A percentile compares a stretch with the other conserved stretches of the same genome.
Conservation (phyloP, 2,888 invertebrate species). For the Yponomeuta evonymella region DNA sequence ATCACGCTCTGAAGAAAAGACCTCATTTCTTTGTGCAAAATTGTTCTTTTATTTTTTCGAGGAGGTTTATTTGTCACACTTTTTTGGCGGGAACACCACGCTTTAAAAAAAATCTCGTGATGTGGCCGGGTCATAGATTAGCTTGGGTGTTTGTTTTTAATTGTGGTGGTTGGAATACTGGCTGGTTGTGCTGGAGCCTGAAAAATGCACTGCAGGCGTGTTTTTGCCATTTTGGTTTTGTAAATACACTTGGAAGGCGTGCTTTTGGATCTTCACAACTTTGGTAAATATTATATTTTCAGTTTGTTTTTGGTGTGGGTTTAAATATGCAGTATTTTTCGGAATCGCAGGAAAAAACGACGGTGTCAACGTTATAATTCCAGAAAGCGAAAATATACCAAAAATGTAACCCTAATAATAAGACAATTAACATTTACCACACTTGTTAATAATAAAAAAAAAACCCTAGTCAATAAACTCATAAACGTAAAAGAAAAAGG, state of each 20-base stretch:
- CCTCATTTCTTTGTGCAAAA: background rate
- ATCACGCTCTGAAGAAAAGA: background rate
- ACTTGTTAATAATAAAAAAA: background rate
- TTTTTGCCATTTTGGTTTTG: background rate
- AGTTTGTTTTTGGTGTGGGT: background rate
- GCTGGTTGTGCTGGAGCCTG: no score
- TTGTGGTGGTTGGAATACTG: no score
- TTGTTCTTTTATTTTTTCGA: background rate
- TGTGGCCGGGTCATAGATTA: no score
- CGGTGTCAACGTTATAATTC: no score
- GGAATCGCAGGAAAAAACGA: no score
- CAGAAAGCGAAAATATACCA: no score
- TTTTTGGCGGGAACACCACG: no score
- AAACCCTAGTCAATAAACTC: conserved; percentile 29
- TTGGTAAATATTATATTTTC: background rate
- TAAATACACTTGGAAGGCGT: background rate
- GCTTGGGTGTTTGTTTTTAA: no score
- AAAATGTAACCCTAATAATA: background rate
- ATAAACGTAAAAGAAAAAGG: conserved; percentile 27
- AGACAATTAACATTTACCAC: background rate
- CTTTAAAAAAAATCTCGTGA: no score
- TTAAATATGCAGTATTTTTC: background rate
- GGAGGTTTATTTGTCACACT: background rate
- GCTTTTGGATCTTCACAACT: background rate
- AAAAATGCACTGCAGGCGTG: conserved; percentile 9